Evolutionary conservation across 2,888 invertebrate genomes (phyloP).

Genomic region (Campoplex capitator): DNA sequence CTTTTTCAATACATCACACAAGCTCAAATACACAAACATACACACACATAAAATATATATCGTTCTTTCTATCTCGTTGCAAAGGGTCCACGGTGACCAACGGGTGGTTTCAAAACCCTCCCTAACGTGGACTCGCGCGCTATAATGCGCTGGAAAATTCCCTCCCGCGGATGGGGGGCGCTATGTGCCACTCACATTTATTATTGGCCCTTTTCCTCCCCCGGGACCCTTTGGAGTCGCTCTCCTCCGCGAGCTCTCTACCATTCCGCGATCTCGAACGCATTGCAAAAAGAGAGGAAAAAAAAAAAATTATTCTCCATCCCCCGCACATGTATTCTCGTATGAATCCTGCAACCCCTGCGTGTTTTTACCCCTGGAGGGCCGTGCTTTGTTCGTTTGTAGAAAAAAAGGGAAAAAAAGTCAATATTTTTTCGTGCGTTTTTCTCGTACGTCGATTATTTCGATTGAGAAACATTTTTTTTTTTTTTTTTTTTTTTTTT

Average conservation of each 20-base stretch:
- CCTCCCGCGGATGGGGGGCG: conserved; percentile 67
- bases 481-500: neutral
- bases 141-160: conserved; percentile 77
- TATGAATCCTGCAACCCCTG: conserved; percentile 22
- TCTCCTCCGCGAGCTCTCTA: conserved; percentile 10
- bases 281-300: conserved; percentile 28
- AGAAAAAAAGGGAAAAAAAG: conserved; percentile 28
- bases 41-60: neutral
- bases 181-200: conserved; percentile 61
- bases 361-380: conserved; percentile 19
- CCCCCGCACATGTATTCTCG: conserved; percentile 22
- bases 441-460: neutral
- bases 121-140: conserved; percentile 54
- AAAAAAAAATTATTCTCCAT: conserved; percentile 14
- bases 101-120: conserved; percentile 39
- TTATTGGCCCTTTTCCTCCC: conserved; percentile 64
- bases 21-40: neutral
- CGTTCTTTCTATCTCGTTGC: conserved; percentile 24
- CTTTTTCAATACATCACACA: conserved; percentile 47
- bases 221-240: conserved; percentile 23
- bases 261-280: conserved; percentile 41
- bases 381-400: conserved; percentile 10
- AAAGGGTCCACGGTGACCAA: conserved; percentile 60
- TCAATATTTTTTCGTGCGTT: conserved; percentile 8
- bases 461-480: neutral